phyloP scores from a whole-genome alignment of 2,113 vertebrate genomes.

The Rutilus rutilus region DNA sequence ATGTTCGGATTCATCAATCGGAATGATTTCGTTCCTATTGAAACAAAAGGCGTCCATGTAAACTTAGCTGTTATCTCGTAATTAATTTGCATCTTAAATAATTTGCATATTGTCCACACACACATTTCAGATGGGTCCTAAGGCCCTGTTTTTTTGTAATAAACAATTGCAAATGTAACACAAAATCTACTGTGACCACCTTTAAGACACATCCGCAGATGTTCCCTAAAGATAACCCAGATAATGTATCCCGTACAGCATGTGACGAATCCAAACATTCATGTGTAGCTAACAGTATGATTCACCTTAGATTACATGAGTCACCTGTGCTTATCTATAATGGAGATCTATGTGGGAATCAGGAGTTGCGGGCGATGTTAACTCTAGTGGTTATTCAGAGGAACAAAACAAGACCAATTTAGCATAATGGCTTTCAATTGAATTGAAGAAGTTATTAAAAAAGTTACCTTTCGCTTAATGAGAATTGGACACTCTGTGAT shows the following conservation, averaged over 20 bases:
- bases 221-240: background rate
- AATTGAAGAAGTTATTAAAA: background rate
- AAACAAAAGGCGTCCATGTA: too few species aligned
- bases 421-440: background rate
- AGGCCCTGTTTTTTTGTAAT: background rate
- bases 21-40: too few species aligned
- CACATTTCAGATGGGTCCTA: background rate
- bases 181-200: background rate
- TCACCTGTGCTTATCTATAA: slow-evolving; percentile 35
- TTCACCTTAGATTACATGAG: background rate
- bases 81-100: background rate
- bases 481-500: background rate
- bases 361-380: background rate
- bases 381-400: slow-evolving; percentile 5
- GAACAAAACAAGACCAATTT: background rate
- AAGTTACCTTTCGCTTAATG: background rate
- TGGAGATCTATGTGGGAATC: slow-evolving; percentile 21
- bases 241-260: background rate
- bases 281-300: slow-evolving; percentile 18
- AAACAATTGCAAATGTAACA: background rate
- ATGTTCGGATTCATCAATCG: too few species aligned
- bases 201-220: background rate
- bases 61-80: background rate
- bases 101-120: background rate
- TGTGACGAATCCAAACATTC: background rate